Conservation (phyloP, 2,888 invertebrate genomes). For the Agrotis puta region DNA sequence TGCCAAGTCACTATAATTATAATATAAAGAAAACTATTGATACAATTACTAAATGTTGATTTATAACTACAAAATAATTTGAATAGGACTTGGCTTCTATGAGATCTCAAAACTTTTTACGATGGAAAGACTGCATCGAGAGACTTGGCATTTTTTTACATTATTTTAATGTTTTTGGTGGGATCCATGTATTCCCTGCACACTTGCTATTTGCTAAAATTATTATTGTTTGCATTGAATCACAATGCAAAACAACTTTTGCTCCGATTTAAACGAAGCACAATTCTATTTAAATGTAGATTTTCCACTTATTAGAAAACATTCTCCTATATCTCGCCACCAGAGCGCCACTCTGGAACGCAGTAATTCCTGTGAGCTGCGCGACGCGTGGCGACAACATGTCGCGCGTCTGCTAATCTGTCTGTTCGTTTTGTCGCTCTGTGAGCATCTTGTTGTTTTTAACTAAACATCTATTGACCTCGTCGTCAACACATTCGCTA, state of each 20-base stretch:
- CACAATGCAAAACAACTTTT: constrained; percentile 8
- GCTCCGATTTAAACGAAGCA: neutral
- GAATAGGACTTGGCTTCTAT: no score
- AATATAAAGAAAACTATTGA: no score
- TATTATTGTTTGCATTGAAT: neutral
- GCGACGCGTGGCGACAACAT: constrained; percentile 25
- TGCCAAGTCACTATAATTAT: no score
- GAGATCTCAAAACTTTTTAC: no score
- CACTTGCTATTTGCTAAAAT: constrained; percentile 14
- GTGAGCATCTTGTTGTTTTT: constrained; percentile 15
- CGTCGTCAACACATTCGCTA: constrained; percentile 22
- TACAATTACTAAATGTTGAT: no score
- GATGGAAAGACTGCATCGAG: no score
- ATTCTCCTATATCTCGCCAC: neutral
- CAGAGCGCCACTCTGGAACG: constrained; percentile 11
- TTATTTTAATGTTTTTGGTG: no score
- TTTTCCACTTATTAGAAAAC: neutral
- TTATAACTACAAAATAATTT: no score
- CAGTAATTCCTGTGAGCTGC: constrained; percentile 16
- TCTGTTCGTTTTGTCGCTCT: constrained; percentile 31
- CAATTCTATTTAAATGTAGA: neutral
- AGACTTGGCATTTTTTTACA: no score
- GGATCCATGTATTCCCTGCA: constrained; percentile 15
- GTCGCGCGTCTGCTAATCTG: constrained; percentile 52
- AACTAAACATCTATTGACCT: constrained; percentile 19